phyloP scores from a whole-genome alignment of 2,888 invertebrate genomes.

The Nephrotoma flavescens region DNA sequence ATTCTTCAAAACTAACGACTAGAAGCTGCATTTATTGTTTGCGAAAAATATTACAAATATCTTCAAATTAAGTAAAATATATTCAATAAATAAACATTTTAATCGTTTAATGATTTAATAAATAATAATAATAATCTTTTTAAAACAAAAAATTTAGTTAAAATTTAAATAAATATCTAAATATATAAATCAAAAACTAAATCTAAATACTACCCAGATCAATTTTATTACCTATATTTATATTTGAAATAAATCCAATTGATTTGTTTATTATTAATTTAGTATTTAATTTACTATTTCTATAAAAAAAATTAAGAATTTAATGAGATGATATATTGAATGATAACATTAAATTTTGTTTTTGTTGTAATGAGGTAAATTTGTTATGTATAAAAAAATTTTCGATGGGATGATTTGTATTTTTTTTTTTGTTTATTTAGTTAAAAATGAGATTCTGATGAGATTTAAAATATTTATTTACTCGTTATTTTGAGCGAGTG shows the following conservation, averaged over 20 bases:
- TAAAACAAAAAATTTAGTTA: neutral
- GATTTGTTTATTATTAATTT: neutral
- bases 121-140: neutral
- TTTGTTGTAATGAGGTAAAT: neutral
- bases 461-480: neutral
- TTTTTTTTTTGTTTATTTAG: neutral
- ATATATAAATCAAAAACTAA: neutral
- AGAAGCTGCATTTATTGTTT: neutral
- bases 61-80: neutral
- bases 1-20: neutral
- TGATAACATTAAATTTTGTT: neutral
- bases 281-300: neutral
- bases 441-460: neutral
- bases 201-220: neutral
- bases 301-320: neutral
- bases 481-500: neutral
- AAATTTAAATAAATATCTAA: neutral
- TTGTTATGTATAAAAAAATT: neutral
- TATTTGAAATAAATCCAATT: neutral
- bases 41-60: neutral
- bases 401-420: neutral
- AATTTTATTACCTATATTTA: neutral
- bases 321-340: neutral
- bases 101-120: neutral
- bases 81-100: neutral